Evolutionary conservation across 2,113 vertebrate genomes (phyloP).

Genomic region (Heterocephalus glaber): DNA sequence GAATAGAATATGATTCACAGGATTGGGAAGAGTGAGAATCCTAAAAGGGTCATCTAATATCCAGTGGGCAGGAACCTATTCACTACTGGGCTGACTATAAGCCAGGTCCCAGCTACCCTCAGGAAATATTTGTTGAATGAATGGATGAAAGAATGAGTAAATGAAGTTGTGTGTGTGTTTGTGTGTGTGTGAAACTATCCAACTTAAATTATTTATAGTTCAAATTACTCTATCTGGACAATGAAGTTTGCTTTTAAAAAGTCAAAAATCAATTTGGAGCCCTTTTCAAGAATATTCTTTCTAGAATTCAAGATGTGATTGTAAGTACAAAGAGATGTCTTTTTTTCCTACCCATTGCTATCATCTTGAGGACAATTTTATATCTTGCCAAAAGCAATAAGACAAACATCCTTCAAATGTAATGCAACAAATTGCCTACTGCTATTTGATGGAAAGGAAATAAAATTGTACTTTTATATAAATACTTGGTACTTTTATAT

Average conservation of each 20-base stretch:
- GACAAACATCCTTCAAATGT: constrained; percentile 52
- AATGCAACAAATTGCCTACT: constrained; percentile 59
- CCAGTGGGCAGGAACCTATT: background rate
- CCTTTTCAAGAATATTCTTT: constrained; percentile 22
- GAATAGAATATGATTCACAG: constrained; percentile 16
- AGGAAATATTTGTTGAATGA: background rate
- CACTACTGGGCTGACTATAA: background rate
- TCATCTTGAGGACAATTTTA: constrained; percentile 34
- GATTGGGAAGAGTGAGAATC: background rate
- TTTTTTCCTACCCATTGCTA: background rate
- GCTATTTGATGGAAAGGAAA: constrained; percentile 70
- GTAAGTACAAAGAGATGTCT: background rate
- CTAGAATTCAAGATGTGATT: background rate
- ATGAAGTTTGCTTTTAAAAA: constrained; percentile 18
- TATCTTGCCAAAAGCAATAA: constrained; percentile 52
- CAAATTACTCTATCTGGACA: background rate
- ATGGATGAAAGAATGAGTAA: background rate
- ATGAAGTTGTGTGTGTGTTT: background rate
- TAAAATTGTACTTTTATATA: constrained; percentile 49
- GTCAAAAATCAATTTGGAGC: background rate
- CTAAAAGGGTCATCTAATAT: background rate
- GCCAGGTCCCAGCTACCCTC: background rate
- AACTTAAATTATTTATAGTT: background rate
- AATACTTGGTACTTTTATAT: constrained; percentile 50
- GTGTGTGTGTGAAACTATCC: background rate